Base-by-base conservation (phyloP, 2,113 vertebrate species). In the Rhabdornis inornatus region DNA sequence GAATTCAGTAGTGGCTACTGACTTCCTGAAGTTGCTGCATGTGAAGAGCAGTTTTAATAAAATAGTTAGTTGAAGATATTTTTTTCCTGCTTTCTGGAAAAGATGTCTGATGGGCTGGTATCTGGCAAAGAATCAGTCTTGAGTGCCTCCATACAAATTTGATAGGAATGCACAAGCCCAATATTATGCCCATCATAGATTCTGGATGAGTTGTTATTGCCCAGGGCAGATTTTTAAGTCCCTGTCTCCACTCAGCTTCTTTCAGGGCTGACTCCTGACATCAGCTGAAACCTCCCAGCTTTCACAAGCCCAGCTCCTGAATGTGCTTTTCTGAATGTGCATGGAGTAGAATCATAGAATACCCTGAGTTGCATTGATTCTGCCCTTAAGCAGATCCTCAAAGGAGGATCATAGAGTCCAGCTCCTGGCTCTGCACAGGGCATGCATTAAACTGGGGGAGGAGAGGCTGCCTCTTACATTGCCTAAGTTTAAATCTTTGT, bases 111-210 rank as follows among this genome's bases (percentile, higher is more conserved):
- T 88, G 42, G 9, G 11, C n/a, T 87, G 50, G 21, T 17, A 5
- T 49, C 60, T 4, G 2, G 5, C n/a, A 89, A 40, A 39, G 23
- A 63, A 5, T 77, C 19, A 28, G 9, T 59, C 30, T 44, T 3
- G 3, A 68, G 15, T 49, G 39, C 17, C 24, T 66, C 30, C 1
- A 1, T 20, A 40, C 8, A 47, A 0, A 1, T 76, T 40, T 64
- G 53, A 60, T 0, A 2, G 40, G 37, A 72, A 69, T 35, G 15
- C 30, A 61, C 18, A 69, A 39, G 66, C n/a, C 19, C 28, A 61
- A 3, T 17, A 17, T 72, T 72, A 68, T 49, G 22, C 8, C 20
- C 15, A 6, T 28, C 0, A 0, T 15, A 59, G 11, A 35, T 64
- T 14, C 47, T 1, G 5, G 31, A 50, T 27, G 3, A 7, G 12